Evolutionary conservation across 2,888 invertebrate species (phyloP), one percentile per base, ranked within the genome.

Genomic region (Orthonevra nobilis): DNA sequence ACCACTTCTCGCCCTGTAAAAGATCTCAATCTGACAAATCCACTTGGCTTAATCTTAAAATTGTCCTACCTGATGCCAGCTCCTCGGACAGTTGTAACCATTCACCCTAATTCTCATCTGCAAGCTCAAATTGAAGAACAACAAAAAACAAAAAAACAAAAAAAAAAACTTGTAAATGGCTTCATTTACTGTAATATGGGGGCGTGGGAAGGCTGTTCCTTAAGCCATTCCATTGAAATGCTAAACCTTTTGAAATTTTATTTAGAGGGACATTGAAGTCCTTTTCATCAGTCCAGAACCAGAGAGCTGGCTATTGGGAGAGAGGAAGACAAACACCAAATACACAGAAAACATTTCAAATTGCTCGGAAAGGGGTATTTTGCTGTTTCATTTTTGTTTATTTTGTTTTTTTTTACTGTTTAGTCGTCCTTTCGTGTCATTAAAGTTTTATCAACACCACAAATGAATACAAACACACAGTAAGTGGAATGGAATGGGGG

Each of bases 361-460:
- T 79, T 79, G 79, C 73, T 73, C 68, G 79, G 73, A 79, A 79
- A 61, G 38, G 5, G 48, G 30, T 48, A 58, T 30, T 46, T 48
- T 44, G 26, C 15, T 44, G 12, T 42, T 50, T 36, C 34, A 44
- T 50, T 23, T 63, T 10, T 26, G 36, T 42, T n/a, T n/a, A n/a
- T n/a, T n/a, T n/a, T n/a, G n/a, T 36, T 50, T 40, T 30, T 40
- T 32, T 34, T 56, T n/a, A n/a, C n/a, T n/a, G n/a, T n/a, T n/a
- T n/a, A n/a, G n/a, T 34, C 60, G 44, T 60, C 40, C 46, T 81
- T 81, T 84, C 84, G 85, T 83, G 84, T 85, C 86, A 86, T 86
- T 86, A 86, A 86, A 86, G 86, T 86, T 86, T 86, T 85, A 86
- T 85, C 85, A 86, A 82, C 81, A 81, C 82, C 83, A 82, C 83